Conservation (phyloP, 92 coral and sea anemone genomes). For the Porites cylindrica region DNA sequence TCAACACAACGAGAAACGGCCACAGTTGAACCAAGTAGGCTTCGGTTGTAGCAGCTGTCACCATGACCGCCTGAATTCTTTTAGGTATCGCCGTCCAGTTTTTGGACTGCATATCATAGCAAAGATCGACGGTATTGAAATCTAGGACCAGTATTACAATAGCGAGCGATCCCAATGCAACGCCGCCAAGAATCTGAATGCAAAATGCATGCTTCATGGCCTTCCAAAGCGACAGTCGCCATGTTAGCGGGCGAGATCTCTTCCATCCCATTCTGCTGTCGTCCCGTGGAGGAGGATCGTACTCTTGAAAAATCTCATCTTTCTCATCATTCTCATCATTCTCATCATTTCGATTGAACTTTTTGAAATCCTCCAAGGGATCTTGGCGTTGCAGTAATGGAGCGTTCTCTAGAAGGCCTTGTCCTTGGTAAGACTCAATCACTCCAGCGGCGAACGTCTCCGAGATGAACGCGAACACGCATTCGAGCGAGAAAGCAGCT, state of each 20-base stretch:
- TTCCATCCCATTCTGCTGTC: too few species aligned
- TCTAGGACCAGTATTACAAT: constrained; percentile 54
- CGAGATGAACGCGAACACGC: not conserved
- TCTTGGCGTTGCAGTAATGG: not conserved
- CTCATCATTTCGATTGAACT: too few species aligned
- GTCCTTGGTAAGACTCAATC: not conserved
- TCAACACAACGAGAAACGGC: constrained; percentile 44
- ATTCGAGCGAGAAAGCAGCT: not conserved
- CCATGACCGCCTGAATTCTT: constrained; percentile 45
- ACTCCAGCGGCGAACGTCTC: not conserved
- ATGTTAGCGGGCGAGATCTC: too few species aligned
- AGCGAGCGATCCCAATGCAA: not conserved
- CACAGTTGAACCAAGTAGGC: constrained; percentile 65
- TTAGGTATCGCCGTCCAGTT: too few species aligned
- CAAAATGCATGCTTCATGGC: not conserved
- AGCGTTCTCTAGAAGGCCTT: not conserved
- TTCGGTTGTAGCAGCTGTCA: constrained; percentile 43
- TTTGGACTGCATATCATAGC: too few species aligned
- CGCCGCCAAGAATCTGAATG: not conserved
- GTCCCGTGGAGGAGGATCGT: not conserved
- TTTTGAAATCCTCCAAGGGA: not conserved
- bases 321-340: too few species aligned
- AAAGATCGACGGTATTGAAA: constrained; percentile 51
- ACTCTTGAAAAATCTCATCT: too few species aligned
- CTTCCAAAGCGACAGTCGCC: not conserved